These are phyloP conservation scores for Pilophorus perplexus DNA, from an alignment of 2,888 invertebrate species.

Conservation along the genomic window DNA sequence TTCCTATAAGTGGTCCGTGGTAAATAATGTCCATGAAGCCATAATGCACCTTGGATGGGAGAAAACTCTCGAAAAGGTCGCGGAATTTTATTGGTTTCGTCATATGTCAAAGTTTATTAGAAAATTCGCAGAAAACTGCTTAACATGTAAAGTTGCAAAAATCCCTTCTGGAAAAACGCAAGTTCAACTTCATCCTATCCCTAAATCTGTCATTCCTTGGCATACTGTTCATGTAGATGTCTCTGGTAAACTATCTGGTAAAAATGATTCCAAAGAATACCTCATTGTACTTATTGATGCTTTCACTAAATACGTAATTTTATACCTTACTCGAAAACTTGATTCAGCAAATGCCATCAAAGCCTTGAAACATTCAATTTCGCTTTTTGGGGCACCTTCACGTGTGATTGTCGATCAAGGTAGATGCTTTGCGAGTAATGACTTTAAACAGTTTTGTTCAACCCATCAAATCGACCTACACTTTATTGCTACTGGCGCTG, in stretches of 20 bases:
- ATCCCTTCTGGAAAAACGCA: slow-evolving; percentile 47
- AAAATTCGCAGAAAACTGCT: slow-evolving; percentile 51
- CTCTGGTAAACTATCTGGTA: slow-evolving; percentile 49
- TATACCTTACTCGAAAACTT: slow-evolving; percentile 48
- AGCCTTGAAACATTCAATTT: slow-evolving; percentile 40
- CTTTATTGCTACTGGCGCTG: slow-evolving; percentile 49
- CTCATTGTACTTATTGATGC: slow-evolving; percentile 49
- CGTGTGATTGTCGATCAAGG: slow-evolving; percentile 44
- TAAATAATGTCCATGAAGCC: slow-evolving; percentile 5
- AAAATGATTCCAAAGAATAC: slow-evolving; percentile 49
- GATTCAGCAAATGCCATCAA: slow-evolving; percentile 46
- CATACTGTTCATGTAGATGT: slow-evolving; percentile 42
- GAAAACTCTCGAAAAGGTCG: slow-evolving; percentile 31
- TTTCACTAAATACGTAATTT: slow-evolving; percentile 8
- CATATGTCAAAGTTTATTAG: slow-evolving; percentile 47
- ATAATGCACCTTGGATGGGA: slow-evolving; percentile 32
- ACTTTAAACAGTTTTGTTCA: slow-evolving; percentile 45
- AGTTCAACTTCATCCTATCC: slow-evolving; percentile 30
- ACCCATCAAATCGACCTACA: slow-evolving; percentile 44
- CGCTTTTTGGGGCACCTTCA: slow-evolving; percentile 45
- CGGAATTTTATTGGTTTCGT: slow-evolving; percentile 21
- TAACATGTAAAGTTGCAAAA: slow-evolving; percentile 51
- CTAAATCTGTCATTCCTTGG: slow-evolving; percentile 50
- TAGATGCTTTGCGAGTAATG: slow-evolving; percentile 41
- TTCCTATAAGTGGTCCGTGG: slow-evolving; percentile 14